Percentiles rank a stretch among this genome's conserved stretches.
Conservation (phyloP, 2,113 vertebrate species). For the Pipra filicauda region DNA sequence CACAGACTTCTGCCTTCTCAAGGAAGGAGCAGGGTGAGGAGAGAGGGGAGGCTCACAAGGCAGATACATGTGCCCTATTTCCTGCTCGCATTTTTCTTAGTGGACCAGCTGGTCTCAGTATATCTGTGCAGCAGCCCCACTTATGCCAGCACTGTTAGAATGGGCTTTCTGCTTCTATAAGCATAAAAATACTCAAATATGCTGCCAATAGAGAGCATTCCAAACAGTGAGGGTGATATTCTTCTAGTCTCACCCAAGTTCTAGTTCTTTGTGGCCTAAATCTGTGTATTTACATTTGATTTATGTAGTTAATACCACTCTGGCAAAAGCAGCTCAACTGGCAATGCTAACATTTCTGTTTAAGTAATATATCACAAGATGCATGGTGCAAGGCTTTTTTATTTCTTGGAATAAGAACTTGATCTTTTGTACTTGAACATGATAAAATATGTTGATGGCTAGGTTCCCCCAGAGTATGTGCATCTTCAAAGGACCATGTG, state of each 20-base stretch:
- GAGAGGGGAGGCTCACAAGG: not conserved
- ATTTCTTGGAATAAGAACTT: not conserved
- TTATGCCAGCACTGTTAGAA: not conserved
- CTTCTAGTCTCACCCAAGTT: not conserved
- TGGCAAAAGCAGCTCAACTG: not conserved
- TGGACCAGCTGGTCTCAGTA: not conserved
- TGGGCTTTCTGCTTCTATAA: not conserved
- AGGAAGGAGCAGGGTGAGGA: not conserved
- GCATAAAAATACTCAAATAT: not conserved
- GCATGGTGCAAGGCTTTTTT: not conserved
- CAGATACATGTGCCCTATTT: not conserved
- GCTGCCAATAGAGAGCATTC: not conserved
- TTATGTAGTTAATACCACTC: not conserved
- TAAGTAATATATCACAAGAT: not conserved
- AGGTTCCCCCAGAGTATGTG: not conserved
- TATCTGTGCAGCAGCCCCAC: not conserved
- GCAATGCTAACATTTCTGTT: not conserved
- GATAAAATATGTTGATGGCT: not conserved
- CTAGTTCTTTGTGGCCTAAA: not conserved
- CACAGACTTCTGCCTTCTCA: not conserved
- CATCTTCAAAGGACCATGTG: not conserved
- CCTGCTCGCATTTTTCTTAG: not conserved
- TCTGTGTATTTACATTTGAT: not conserved
- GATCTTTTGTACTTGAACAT: not conserved
- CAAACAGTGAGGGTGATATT: not conserved